A percentile compares a stretch with the other conserved stretches of the same genome.
Conservation (phyloP, 1,140 invertebrate genomes). For the Zaprionus vittiger region DNA sequence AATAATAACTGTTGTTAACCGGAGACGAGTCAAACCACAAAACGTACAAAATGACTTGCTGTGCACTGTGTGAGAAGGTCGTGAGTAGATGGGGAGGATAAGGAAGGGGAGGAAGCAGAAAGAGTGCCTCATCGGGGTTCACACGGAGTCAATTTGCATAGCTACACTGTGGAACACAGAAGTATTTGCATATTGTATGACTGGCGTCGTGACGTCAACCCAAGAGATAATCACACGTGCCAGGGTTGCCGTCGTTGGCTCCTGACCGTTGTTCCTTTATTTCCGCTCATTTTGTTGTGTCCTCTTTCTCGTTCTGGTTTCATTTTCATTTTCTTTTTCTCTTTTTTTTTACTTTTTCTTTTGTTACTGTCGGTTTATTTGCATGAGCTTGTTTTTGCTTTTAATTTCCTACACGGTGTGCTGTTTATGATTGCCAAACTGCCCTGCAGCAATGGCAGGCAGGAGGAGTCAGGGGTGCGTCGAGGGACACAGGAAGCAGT, state of each 20-base stretch:
- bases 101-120: neutral
- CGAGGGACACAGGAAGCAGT: neutral
- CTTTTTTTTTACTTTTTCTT: constrained; percentile 2
- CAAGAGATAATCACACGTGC: constrained; percentile 69
- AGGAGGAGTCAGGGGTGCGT: neutral
- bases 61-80: constrained; percentile 1
- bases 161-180: constrained; percentile 49
- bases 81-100: neutral
- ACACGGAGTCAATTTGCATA: constrained; percentile 62
- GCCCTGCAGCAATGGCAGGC: constrained; percentile 19
- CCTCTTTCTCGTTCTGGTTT: neutral
- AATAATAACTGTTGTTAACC: constrained; percentile 69
- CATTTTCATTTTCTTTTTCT: neutral
- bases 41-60: constrained; percentile 50
- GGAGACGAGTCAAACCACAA: constrained; percentile 56
- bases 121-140: neutral
- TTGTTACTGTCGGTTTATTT: constrained; percentile 44
- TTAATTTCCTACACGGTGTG: constrained; percentile 74
- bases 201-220: constrained; percentile 34
- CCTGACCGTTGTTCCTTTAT: constrained; percentile 36
- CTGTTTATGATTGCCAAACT: constrained; percentile 71
- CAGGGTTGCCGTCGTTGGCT: constrained; percentile 12
- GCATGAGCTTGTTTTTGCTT: constrained; percentile 65
- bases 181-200: constrained; percentile 79
- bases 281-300: constrained; percentile 27